Evolutionary conservation across 1,140 invertebrate genomes (phyloP).

Genomic region (Tyrophagus putrescentiae): DNA sequence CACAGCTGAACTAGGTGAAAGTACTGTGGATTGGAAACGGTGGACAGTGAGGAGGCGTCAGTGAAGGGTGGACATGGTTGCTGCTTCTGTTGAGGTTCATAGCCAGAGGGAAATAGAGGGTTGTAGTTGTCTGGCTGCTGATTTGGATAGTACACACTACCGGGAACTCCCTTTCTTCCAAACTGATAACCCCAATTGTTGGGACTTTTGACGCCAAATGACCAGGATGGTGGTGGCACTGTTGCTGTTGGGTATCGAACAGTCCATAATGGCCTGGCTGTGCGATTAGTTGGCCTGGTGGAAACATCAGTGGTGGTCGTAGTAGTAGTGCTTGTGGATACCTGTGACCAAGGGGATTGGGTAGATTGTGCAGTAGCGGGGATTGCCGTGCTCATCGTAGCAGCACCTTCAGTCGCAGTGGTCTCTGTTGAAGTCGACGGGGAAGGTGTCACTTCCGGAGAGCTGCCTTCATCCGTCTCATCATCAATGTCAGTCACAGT

Average conservation of each 20-base stretch:
- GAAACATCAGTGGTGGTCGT: not conserved
- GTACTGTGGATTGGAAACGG: not conserved
- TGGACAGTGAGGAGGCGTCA: not conserved
- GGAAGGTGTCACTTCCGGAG: not conserved
- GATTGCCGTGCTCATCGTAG: not conserved
- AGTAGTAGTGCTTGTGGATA: not conserved
- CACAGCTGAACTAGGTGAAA: not conserved
- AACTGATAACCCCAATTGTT: not conserved
- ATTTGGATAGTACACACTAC: too few species aligned
- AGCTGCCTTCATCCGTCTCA: not conserved
- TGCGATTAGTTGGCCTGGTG: too few species aligned
- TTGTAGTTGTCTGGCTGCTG: too few species aligned
- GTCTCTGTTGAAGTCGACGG: not conserved
- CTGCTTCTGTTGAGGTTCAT: too few species aligned
- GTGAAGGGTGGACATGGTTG: too few species aligned
- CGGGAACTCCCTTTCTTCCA: too few species aligned
- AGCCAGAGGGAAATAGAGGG: too few species aligned
- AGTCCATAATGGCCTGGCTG: too few species aligned
- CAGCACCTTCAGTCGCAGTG: not conserved
- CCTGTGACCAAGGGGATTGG: not conserved
- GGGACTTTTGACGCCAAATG: not conserved
- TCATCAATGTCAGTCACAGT: not conserved
- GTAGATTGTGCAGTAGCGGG: not conserved
- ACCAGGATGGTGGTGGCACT: not conserved
- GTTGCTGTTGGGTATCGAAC: too few species aligned